These are phyloP conservation scores for Sminthopsis crassicaudata DNA, from an alignment of 2,113 vertebrate species.

Conservation along the genomic window DNA sequence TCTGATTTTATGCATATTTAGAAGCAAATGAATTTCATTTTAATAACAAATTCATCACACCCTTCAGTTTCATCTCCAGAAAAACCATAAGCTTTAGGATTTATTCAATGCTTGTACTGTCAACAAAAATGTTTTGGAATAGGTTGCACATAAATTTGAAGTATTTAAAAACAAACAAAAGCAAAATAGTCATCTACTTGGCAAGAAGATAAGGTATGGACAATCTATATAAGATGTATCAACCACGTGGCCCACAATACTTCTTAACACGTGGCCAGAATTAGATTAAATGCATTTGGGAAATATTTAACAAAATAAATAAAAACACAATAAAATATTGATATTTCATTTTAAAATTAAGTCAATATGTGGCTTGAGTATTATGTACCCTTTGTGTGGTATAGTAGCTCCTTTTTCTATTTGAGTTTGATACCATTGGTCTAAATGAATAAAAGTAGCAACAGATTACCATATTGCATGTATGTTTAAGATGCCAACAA, in stretches of 20 bases:
- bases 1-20: conserved; percentile 7
- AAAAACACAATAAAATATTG: neutral
- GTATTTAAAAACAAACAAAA: neutral
- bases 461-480: neutral
- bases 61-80: conserved; percentile 34
- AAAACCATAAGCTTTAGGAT: conserved; percentile 36
- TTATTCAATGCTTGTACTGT: conserved; percentile 6
- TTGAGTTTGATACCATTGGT: neutral
- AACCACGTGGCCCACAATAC: neutral
- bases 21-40: conserved; percentile 41
- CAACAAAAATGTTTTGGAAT: conserved; percentile 25
- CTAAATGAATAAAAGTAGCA: neutral
- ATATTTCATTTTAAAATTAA: neutral
- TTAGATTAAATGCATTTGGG: neutral
- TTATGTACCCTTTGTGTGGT: neutral
- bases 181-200: neutral
- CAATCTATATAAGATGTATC: neutral
- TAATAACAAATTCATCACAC: neutral
- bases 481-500: neutral
- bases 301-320: neutral
- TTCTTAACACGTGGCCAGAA: neutral
- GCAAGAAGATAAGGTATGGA: neutral
- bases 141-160: neutral
- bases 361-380: neutral
- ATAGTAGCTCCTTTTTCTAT: neutral